Percentiles rank a stretch among this genome's conserved stretches.
phyloP scores from a whole-genome alignment of 2,113 vertebrate genomes.

The Mystacornis crossleyi region DNA sequence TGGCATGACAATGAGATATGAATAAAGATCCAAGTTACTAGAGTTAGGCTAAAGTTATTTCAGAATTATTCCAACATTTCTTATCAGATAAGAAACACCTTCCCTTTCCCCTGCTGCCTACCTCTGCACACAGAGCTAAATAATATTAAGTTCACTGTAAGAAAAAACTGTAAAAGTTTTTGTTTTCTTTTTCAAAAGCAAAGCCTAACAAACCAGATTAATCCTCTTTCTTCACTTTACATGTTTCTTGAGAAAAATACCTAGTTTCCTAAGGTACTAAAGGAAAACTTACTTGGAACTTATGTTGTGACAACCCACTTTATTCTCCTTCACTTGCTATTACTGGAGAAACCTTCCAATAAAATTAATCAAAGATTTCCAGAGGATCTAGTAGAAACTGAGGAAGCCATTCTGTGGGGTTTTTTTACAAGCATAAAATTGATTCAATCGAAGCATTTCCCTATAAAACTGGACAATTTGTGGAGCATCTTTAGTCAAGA shows the following conservation, averaged over 20 bases:
- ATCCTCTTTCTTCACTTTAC: neutral
- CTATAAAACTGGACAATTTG: neutral
- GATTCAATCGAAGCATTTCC: neutral
- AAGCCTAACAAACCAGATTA: neutral
- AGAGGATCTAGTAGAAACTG: neutral
- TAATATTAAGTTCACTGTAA: neutral
- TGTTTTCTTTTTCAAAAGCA: neutral
- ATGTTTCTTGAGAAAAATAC: neutral
- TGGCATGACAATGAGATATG: neutral
- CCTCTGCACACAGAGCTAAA: neutral
- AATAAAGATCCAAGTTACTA: neutral
- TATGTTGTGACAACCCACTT: neutral
- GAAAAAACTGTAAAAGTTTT: neutral
- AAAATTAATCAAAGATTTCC: neutral
- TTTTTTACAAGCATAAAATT: neutral
- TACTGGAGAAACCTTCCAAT: neutral
- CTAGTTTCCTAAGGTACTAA: neutral
- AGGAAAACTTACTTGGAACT: neutral
- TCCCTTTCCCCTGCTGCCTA: neutral
- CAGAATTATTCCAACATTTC: neutral
- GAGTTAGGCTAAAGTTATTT: neutral
- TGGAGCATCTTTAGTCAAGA: neutral
- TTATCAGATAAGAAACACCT: neutral
- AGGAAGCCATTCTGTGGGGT: fast-evolving
- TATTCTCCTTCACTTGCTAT: neutral